phyloP scores from a whole-genome alignment of 2,113 vertebrate genomes.

The Forbesichthys agassizii region DNA sequence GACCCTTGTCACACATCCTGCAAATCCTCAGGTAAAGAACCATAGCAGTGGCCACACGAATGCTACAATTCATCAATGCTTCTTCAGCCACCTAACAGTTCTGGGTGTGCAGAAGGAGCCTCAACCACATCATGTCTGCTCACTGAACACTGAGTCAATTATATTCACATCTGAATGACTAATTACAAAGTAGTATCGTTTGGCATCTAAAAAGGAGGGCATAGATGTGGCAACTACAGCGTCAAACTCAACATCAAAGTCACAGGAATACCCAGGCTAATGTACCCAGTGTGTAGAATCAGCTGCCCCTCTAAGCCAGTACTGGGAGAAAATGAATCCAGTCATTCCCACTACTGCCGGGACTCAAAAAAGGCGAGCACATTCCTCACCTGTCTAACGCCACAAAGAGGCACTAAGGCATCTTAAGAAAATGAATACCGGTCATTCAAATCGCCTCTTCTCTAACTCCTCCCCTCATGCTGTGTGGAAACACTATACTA shows the following conservation, averaged over 20 bases:
- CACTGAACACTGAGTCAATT: not conserved
- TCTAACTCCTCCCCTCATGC: slow-evolving; percentile 41
- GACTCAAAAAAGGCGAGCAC: not conserved
- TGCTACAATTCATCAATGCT: not conserved
- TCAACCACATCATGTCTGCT: not conserved
- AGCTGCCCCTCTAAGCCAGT: not conserved
- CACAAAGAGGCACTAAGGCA: slow-evolving; percentile 51
- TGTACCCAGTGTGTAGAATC: too few species aligned
- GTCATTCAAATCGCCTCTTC: slow-evolving; percentile 64
- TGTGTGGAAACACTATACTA: slow-evolving; percentile 40
- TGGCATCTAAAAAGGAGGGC: not conserved
- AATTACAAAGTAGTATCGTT: not conserved
- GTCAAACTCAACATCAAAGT: too few species aligned
- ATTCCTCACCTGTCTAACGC: slow-evolving; percentile 10
- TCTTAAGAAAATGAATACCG: slow-evolving; percentile 55
- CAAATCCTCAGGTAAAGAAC: not conserved
- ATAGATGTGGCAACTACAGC: not conserved
- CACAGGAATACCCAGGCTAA: too few species aligned
- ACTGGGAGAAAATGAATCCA: slow-evolving; percentile 7
- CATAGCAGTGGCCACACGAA: not conserved
- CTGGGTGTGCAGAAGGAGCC: not conserved
- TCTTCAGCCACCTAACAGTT: not conserved
- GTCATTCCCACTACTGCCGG: not conserved
- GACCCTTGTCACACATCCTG: not conserved
- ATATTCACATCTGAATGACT: not conserved